Conservation (phyloP, 2,888 invertebrate species). For the Xestia sexstrigata region DNA sequence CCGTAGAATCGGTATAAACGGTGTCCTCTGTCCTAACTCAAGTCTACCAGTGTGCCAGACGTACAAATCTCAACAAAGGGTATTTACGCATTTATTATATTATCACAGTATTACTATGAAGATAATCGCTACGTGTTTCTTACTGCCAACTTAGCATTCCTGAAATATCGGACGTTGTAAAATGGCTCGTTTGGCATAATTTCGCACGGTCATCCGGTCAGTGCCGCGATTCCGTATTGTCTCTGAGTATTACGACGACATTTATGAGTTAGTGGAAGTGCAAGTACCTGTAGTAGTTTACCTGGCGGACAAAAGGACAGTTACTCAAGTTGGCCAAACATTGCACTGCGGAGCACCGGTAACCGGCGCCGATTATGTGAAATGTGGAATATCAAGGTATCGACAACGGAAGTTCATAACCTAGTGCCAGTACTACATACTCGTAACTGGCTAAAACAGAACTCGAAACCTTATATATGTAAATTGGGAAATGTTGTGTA, state of each 20-base stretch:
- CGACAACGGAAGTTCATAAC: constrained; percentile 7
- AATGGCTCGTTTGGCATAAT: constrained; percentile 21
- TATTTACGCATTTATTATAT: not conserved
- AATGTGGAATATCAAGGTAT: constrained; percentile 30
- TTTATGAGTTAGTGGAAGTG: constrained; percentile 44
- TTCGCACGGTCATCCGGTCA: constrained; percentile 1
- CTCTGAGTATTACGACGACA: not conserved
- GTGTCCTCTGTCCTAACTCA: not conserved
- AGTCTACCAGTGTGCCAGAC: not conserved
- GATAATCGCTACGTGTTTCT: not conserved
- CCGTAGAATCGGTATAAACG: not conserved
- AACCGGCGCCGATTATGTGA: too few species aligned
- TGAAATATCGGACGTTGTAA: not conserved
- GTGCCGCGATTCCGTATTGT: constrained; percentile 16
- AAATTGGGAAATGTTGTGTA: constrained; percentile 1
- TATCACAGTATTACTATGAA: too few species aligned
- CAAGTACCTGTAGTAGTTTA: constrained; percentile 39
- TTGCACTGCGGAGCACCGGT: constrained; percentile 2
- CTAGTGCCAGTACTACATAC: constrained; percentile 17
- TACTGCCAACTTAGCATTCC: constrained; percentile 1
- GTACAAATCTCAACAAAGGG: not conserved
- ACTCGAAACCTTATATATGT: constrained; percentile 2
- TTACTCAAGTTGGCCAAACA: constrained; percentile 44
- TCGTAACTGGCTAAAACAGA: not conserved
- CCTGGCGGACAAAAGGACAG: constrained; percentile 49